Conservation (phyloP, 2,888 invertebrate genomes). For the Eledona agricola region DNA sequence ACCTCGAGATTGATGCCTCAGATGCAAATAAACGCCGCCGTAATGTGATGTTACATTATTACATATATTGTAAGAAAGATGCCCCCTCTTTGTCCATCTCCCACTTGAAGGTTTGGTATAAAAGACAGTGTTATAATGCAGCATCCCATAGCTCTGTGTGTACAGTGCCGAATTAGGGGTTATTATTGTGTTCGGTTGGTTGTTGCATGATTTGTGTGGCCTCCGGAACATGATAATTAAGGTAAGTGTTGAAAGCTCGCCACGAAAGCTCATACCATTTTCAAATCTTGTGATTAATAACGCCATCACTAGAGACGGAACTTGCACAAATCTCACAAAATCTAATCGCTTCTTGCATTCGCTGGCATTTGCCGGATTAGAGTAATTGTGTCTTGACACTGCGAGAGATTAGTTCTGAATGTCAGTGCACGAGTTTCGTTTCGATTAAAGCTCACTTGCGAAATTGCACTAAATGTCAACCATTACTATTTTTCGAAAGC, state of each 20-base stretch:
- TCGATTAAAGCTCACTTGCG: constrained; percentile 17
- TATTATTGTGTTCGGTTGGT: constrained; percentile 44
- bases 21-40: constrained; percentile 20
- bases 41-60: constrained; percentile 54
- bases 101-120: constrained; percentile 56
- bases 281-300: too few species aligned
- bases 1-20: constrained; percentile 18
- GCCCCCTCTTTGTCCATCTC: constrained; percentile 54
- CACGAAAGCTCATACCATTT: not conserved
- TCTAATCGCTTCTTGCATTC: too few species aligned
- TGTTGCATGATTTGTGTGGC: constrained; percentile 39
- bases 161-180: constrained; percentile 51
- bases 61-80: constrained; percentile 53
- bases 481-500: too few species aligned
- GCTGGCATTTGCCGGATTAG: constrained; percentile 22
- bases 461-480: constrained; percentile 27
- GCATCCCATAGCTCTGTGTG: constrained; percentile 55
- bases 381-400: constrained; percentile 21
- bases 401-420: constrained; percentile 27
- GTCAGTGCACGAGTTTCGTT: constrained; percentile 29
- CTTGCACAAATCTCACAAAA: constrained; percentile 1
- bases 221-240: constrained; percentile 44
- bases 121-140: constrained; percentile 57
- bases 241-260: constrained; percentile 33
- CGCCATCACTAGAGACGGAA: too few species aligned